phyloP scores from a whole-genome alignment of 2,888 invertebrate genomes.

The Portevinia maculata region DNA sequence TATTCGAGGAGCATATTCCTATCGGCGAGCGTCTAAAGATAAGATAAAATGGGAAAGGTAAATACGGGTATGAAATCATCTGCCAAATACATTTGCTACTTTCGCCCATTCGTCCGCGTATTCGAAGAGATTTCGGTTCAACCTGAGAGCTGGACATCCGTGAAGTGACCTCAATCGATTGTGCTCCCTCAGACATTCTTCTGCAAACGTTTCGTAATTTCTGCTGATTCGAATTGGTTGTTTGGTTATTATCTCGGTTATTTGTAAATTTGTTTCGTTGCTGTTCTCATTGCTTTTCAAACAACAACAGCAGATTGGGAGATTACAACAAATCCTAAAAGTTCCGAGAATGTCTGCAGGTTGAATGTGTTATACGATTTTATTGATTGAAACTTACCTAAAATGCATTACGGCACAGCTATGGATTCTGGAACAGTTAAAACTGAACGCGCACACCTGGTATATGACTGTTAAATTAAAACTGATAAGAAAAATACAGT shows the following conservation, averaged over 20 bases:
- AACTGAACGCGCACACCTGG: neutral
- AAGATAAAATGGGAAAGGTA: neutral
- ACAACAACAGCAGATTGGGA: conserved; percentile 33
- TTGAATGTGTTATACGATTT: neutral
- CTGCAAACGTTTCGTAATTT: conserved; percentile 84
- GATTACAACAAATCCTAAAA: conserved; percentile 39
- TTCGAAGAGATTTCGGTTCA: conserved; percentile 87
- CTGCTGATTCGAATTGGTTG: conserved; percentile 32
- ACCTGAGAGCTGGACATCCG: conserved; percentile 87
- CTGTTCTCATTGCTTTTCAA: neutral
- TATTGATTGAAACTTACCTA: conserved; percentile 20
- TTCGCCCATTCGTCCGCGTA: conserved; percentile 90
- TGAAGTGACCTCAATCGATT: conserved; percentile 89
- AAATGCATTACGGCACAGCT: no score
- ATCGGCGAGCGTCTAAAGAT: conserved; percentile 50
- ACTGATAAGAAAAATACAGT: conserved; percentile 25
- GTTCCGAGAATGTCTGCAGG: neutral
- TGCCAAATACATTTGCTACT: conserved; percentile 70
- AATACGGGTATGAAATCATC: neutral
- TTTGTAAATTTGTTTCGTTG: neutral
- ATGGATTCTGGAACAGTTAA: neutral
- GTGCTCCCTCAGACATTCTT: conserved; percentile 89
- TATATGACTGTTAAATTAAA: conserved; percentile 1
- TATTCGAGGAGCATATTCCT: conserved; percentile 84
- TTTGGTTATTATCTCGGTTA: neutral